These are phyloP conservation scores for Nyctereutes procyonoides DNA, from an alignment of 2,113 vertebrate species.

Conservation along the genomic window DNA sequence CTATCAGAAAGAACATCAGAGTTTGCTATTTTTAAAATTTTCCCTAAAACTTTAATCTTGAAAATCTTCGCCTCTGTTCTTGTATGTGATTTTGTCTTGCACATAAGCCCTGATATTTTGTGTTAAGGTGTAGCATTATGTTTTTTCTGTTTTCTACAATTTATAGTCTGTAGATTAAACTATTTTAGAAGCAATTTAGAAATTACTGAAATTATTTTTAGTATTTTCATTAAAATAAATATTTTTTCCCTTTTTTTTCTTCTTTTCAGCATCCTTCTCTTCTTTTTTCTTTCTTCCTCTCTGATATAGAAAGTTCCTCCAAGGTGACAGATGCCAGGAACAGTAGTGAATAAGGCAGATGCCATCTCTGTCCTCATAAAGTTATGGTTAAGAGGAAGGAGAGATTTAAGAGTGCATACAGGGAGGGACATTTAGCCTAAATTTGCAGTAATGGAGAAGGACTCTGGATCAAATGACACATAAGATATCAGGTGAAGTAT, in stretches of 20 bases:
- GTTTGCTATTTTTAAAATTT: neutral
- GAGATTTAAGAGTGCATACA: neutral
- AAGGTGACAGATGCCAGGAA: neutral
- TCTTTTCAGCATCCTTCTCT: neutral
- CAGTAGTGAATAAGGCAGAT: neutral
- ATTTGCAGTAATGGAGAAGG: neutral
- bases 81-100: neutral
- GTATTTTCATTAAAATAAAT: neutral
- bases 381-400: neutral
- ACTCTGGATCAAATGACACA: neutral
- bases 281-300: neutral
- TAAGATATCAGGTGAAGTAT: neutral
- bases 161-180: neutral
- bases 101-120: neutral
- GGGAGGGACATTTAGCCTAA: neutral
- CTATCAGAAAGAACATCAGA: neutral
- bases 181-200: slow-evolving; percentile 37
- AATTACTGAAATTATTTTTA: neutral
- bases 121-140: neutral
- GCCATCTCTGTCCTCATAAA: neutral
- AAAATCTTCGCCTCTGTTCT: neutral
- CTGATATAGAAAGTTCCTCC: neutral
- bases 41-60: neutral
- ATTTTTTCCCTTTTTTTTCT: neutral
- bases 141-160: neutral